Evolutionary conservation across 2,888 invertebrate species (phyloP).

Genomic region (Branchellion lobata): DNA sequence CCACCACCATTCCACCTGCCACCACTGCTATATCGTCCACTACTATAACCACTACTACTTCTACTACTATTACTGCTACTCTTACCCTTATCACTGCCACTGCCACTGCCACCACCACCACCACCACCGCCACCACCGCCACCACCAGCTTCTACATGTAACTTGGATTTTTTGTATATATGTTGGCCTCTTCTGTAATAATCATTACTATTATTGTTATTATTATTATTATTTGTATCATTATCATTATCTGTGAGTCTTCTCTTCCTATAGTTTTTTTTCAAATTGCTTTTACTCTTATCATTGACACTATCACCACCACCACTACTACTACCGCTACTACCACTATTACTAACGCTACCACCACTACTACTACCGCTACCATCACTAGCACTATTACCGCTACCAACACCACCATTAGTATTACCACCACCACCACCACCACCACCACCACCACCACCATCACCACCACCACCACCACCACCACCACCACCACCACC

Average conservation of each 20-base stretch:
- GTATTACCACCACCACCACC: constrained; percentile 30
- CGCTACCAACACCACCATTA: constrained; percentile 25
- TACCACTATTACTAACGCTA: neutral
- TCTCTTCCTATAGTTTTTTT: no score
- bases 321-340: constrained; percentile 10
- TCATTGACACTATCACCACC: no score
- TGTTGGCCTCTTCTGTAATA: no score
- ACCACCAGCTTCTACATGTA: neutral
- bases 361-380: constrained; percentile 11
- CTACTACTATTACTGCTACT: neutral
- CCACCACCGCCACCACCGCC: neutral
- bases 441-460: constrained; percentile 33
- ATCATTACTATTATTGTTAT: no score
- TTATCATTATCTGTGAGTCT: no score
- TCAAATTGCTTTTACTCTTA: neutral
- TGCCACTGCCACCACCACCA: neutral
- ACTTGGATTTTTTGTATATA: neutral
- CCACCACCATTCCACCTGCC: neutral
- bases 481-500: constrained; percentile 31
- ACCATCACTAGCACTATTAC: constrained; percentile 23
- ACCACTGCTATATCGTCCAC: neutral
- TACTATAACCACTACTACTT: neutral
- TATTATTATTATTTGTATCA: no score
- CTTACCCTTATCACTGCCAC: neutral
- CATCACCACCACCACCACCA: constrained; percentile 33